A percentile compares a stretch with the other conserved stretches of the same genome.
Conservation (phyloP, 2,888 invertebrate genomes). For the Polydrusus pterygomalis region DNA sequence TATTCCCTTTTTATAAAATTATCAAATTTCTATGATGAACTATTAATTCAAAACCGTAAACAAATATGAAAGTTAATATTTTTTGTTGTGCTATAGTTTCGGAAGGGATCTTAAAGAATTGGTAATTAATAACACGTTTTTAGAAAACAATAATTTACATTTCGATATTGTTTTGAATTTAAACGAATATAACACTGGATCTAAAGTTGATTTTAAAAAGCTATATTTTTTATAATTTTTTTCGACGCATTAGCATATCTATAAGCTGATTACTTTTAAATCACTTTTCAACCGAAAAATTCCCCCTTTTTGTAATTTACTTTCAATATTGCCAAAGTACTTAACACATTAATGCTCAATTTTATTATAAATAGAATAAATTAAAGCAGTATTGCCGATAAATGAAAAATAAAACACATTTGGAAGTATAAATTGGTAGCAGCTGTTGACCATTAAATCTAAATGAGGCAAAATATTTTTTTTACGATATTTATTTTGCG, state of each 20-base stretch:
- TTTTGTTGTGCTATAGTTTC: no score
- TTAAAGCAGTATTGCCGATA: conserved; percentile 15
- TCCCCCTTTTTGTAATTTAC: background rate
- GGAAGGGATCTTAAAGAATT: no score
- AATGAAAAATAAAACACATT: conserved; percentile 29
- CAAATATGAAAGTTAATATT: background rate
- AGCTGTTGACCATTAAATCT: conserved; percentile 5
- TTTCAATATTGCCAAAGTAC: background rate
- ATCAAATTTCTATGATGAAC: background rate
- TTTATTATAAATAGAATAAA: conserved; percentile 4
- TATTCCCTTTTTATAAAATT: background rate
- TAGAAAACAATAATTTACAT: no score
- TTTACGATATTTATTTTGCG: no score
- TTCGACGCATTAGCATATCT: no score
- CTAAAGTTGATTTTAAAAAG: no score
- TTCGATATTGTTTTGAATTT: no score
- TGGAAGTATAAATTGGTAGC: conserved; percentile 4
- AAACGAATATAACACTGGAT: no score
- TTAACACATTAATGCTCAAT: conserved; percentile 5
- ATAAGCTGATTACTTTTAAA: background rate
- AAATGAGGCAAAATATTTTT: background rate
- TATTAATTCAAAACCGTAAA: background rate
- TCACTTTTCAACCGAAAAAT: background rate
- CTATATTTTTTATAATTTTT: no score
- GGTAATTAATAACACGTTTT: no score